Evolutionary conservation across 2,113 vertebrate genomes (phyloP).

Genomic region (Cochlearius cochlearius): DNA sequence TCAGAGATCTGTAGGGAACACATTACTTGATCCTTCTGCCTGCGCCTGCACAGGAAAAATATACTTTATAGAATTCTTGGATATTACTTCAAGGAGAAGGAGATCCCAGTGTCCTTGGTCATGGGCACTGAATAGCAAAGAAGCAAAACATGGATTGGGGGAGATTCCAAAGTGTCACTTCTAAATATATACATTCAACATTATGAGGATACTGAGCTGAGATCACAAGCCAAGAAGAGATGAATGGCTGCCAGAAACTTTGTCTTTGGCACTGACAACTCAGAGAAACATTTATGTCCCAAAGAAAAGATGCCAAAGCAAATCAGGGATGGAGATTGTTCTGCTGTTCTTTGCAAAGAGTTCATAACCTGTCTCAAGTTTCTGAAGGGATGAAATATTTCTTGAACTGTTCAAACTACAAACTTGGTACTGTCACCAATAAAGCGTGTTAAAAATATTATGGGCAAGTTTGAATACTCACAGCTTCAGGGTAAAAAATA

Average conservation of each 20-base stretch:
- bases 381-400: background rate
- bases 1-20: background rate
- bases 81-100: background rate
- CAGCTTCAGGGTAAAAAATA: background rate
- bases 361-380: background rate
- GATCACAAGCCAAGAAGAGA: background rate
- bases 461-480: background rate
- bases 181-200: background rate
- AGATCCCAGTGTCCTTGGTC: background rate
- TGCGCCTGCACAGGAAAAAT: background rate
- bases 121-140: background rate
- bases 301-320: slow-evolving; percentile 10
- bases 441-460: background rate
- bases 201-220: background rate
- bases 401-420: background rate
- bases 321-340: background rate
- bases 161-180: background rate
- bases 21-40: background rate
- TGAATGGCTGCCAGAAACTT: slow-evolving; percentile 22
- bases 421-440: background rate
- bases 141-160: background rate
- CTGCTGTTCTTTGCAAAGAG: background rate
- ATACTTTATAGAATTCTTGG: background rate
- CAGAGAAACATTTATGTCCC: background rate
- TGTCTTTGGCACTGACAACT: background rate